Conservation (phyloP, 2,797 vertebrate genomes). For the Astyanax mexicanus region DNA sequence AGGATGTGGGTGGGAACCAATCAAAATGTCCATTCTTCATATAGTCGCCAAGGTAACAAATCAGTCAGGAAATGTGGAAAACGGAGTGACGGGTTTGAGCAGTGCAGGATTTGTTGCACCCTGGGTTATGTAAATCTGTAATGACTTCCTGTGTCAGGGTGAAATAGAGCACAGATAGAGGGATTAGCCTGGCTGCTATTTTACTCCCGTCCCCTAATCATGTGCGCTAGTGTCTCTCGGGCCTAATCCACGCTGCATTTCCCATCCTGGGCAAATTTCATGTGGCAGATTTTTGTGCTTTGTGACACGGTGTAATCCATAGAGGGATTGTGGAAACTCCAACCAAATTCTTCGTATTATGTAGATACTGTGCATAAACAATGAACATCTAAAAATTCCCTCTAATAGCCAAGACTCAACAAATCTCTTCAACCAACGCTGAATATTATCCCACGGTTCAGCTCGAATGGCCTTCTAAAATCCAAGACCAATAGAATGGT, state of each 20-base stretch:
- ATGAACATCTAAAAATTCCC: not conserved
- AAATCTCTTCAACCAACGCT: not conserved
- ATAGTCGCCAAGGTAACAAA: not conserved
- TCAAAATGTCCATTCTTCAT: not conserved
- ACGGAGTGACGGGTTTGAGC: conserved; percentile 7
- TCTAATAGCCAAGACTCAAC: not conserved
- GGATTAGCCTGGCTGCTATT: conserved; percentile 16
- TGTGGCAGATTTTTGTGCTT: not conserved
- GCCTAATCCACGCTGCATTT: conserved; percentile 3
- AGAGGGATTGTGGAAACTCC: not conserved
- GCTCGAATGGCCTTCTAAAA: not conserved
- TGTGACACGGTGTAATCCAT: not conserved
- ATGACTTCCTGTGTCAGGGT: conserved; percentile 1
- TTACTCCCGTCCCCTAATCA: conserved; percentile 7
- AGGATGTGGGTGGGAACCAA: not conserved
- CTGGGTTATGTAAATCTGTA: conserved; percentile 14
- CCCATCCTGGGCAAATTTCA: not conserved
- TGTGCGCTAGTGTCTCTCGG: not conserved
- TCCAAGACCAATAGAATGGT: no score
- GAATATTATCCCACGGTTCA: not conserved
- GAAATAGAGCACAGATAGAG: conserved; percentile 13
- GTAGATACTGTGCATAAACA: not conserved
- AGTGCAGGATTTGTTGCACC: not conserved
- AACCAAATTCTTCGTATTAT: not conserved
- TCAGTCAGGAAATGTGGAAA: conserved; percentile 7